These are phyloP conservation scores for Zoanthus sansibaricus DNA, from an alignment of 92 coral and sea anemone genomes.

Conservation along the genomic window DNA sequence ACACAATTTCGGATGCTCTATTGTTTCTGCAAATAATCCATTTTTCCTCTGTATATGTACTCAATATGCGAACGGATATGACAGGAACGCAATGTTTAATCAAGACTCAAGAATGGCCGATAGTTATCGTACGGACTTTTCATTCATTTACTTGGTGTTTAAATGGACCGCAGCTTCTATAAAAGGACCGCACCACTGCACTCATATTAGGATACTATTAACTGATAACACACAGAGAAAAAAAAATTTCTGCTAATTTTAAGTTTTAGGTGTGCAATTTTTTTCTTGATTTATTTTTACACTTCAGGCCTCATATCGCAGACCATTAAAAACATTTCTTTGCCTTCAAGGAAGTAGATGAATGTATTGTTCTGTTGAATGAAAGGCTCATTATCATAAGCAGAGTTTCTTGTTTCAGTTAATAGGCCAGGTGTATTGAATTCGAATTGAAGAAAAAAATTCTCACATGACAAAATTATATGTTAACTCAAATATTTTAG, in stretches of 20 bases:
- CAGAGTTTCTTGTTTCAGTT: constrained; percentile 60
- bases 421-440: constrained; percentile 69
- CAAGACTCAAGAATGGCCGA: constrained; percentile 40
- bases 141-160: constrained; percentile 20
- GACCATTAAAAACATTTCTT: constrained; percentile 43
- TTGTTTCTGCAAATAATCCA: constrained; percentile 71
- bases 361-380: constrained; percentile 45
- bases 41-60: constrained; percentile 35
- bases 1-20: constrained; percentile 62
- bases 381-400: constrained; percentile 54
- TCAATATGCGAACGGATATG: constrained; percentile 40
- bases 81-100: constrained; percentile 28
- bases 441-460: constrained; percentile 55
- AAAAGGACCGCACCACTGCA: background rate
- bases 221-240: constrained; percentile 10
- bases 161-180: constrained; percentile 5
- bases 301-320: constrained; percentile 30
- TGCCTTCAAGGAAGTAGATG: constrained; percentile 71
- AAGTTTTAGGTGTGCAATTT: background rate
- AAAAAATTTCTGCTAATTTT: background rate
- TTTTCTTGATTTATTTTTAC: background rate
- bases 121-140: constrained; percentile 20
- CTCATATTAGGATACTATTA: constrained; percentile 15
- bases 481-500: background rate
- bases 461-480: constrained; percentile 59